phyloP scores from a whole-genome alignment of 1,140 invertebrate genomes.

The Drosophila repleta region DNA sequence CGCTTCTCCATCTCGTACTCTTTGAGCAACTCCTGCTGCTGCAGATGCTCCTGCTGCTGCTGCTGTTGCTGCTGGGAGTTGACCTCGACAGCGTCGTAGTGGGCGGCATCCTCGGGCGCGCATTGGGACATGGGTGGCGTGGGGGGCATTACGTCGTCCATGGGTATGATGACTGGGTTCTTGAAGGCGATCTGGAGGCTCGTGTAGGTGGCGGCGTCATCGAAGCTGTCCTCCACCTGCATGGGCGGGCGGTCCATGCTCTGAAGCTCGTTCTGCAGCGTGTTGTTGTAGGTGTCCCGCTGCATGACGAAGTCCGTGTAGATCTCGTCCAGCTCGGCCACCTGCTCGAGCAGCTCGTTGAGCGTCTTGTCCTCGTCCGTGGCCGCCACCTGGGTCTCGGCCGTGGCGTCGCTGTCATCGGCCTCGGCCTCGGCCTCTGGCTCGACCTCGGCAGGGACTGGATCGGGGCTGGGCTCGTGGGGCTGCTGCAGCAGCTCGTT shows the following conservation, averaged over 20 bases:
- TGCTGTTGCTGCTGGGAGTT: slow-evolving; percentile 64
- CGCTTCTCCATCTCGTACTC: too few relatives aligned
- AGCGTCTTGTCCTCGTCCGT: slow-evolving; percentile 86
- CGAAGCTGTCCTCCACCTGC: slow-evolving; percentile 87
- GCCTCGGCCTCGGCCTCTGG: slow-evolving; percentile 13
- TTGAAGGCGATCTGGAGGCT: slow-evolving; percentile 94
- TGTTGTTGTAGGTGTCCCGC: slow-evolving; percentile 84
- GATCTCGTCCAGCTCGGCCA: slow-evolving; percentile 90
- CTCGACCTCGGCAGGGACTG: slow-evolving; percentile 8
- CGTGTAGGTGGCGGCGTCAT: slow-evolving; percentile 91
- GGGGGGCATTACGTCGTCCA: slow-evolving; percentile 76
- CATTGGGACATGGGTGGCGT: slow-evolving; percentile 75
- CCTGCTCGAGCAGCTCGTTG: slow-evolving; percentile 88
- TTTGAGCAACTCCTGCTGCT: slow-evolving; percentile 2
- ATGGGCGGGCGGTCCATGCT: slow-evolving; percentile 77
- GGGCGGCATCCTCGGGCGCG: slow-evolving; percentile 62
- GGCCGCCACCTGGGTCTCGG: slow-evolving; percentile 34
- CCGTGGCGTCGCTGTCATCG: slow-evolving; percentile 39
- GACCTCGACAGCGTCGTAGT: slow-evolving; percentile 76
- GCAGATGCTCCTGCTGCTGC: slow-evolving; percentile 80
- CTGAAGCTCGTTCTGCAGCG: slow-evolving; percentile 75
- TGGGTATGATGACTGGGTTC: slow-evolving; percentile 89
- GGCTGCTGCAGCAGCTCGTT: slow-evolving; percentile 59
- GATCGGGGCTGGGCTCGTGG: slow-evolving; percentile 45
- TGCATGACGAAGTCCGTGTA: slow-evolving; percentile 88